Evolutionary conservation across 2,797 vertebrate species (phyloP), one percentile per base, ranked within the genome.

Genomic region (Aulostomus chinensis): DNA sequence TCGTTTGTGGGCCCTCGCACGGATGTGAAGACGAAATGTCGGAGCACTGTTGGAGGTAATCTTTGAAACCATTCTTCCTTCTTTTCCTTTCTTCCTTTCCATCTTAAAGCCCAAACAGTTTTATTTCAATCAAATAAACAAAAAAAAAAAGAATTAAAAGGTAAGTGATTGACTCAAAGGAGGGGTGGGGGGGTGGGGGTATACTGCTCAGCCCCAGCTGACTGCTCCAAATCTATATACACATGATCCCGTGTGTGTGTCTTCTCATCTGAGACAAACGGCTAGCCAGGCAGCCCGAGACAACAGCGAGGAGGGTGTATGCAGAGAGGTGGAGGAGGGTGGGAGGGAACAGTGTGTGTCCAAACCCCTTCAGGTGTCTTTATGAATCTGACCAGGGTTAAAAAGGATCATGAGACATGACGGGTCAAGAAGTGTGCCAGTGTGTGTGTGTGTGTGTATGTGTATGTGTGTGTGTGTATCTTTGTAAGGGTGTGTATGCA

Each of bases 141-240:
- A 53, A 66, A 35, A n/a, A n/a, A n/a, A n/a, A n/a, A n/a, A n/a
- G n/a, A 62, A 71, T 17, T 8, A 68, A 75, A 68, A 66, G 70
- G 38, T 62, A 62, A 76, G 66, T 62, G 63, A 57, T 58, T 67
- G 76, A 82, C 57, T 66, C 55, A 60, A 72, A 68, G 63, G 68
- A 42, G 73, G 68, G 39, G 68, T 35, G 36, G 50, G 51, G 28
- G 54, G 50, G 56, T 56, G 73, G 78, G 55, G 66, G 56, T 57
- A 49, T 56, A 64, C 69, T 58, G 62, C 73, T 72, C 68, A 63
- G 53, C 64, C 75, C 58, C 57, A 40, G 59, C 51, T n/a, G 69
- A 77, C 74, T 59, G 67, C 67, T 73, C 80, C 71, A 64, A 42
- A 80, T 81, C 79, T 88, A 88, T 89, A 67, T 89, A 88, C 84